Percentiles rank a stretch among this genome's conserved stretches.
Evolutionary conservation across 2,113 vertebrate genomes (phyloP).

Genomic region (Neofelis nebulosa): DNA sequence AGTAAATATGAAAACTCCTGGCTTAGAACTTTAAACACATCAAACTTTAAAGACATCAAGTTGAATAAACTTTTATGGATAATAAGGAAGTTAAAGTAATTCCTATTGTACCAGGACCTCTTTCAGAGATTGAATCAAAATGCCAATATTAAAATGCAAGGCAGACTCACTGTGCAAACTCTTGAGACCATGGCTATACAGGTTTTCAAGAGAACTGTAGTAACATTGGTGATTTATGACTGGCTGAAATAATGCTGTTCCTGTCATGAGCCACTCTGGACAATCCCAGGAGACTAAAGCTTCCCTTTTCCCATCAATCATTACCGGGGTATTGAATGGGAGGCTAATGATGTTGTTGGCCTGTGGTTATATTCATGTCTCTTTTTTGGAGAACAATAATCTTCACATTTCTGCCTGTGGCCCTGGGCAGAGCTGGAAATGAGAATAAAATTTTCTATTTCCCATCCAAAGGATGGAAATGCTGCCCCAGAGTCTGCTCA

Average conservation of each 20-base stretch:
- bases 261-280: constrained; percentile 25
- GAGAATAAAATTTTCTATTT: constrained; percentile 60
- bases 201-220: not conserved
- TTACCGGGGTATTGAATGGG: constrained; percentile 53
- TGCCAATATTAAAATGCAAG: not conserved
- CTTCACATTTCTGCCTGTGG: constrained; percentile 58
- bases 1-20: not conserved
- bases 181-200: not conserved
- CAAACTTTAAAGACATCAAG: not conserved
- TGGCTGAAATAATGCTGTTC: constrained; percentile 3
- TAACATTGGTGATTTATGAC: not conserved
- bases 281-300: not conserved
- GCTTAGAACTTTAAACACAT: not conserved
- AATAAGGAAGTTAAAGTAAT: constrained; percentile 10
- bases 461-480: constrained; percentile 59
- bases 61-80: not conserved
- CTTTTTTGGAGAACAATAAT: constrained; percentile 54
- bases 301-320: constrained; percentile 43
- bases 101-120: not conserved
- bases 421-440: constrained; percentile 20
- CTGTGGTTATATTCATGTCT: constrained; percentile 57
- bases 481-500: not conserved
- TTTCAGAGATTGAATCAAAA: constrained; percentile 21
- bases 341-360: constrained; percentile 61
- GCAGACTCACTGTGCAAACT: not conserved